A percentile compares a stretch with the other conserved stretches of the same genome.
These are phyloP conservation scores for Chlamydotis undulata DNA, from an alignment of 2,113 vertebrate genomes.

Conservation along the genomic window DNA sequence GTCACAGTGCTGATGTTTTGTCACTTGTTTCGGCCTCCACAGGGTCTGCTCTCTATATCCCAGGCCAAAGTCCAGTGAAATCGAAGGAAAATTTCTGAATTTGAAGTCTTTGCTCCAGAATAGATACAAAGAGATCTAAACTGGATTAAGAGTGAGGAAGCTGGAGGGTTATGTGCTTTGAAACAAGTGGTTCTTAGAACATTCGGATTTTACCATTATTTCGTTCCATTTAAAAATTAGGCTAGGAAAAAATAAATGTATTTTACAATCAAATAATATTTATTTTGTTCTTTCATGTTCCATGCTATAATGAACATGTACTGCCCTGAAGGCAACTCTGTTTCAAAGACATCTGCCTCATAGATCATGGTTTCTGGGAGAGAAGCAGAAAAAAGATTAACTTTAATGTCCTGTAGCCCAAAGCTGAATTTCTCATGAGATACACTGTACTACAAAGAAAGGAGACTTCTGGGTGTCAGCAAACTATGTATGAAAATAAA, in stretches of 20 bases:
- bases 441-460: not conserved
- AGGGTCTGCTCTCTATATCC: not conserved
- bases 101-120: not conserved
- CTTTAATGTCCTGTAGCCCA: slow-evolving; percentile 12
- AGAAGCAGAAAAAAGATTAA: not conserved
- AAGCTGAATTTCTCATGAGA: not conserved
- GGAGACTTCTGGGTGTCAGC: not conserved
- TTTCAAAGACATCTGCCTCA: not conserved
- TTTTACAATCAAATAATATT: slow-evolving; percentile 15
- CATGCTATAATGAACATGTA: not conserved
- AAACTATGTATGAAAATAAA: not conserved
- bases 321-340: not conserved
- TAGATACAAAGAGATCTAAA: not conserved
- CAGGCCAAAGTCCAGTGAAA: not conserved
- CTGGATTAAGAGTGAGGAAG: not conserved
- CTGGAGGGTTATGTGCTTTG: not conserved
- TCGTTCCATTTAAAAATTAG: not conserved
- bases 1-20: not conserved
- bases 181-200: not conserved
- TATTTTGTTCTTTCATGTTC: not conserved
- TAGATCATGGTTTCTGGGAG: not conserved
- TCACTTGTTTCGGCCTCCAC: not conserved
- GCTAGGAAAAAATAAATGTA: not conserved
- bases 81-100: not conserved
- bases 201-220: not conserved